These are phyloP conservation scores for Eupristina koningsbergeri DNA, from an alignment of 1,140 invertebrate species.

Conservation along the genomic window DNA sequence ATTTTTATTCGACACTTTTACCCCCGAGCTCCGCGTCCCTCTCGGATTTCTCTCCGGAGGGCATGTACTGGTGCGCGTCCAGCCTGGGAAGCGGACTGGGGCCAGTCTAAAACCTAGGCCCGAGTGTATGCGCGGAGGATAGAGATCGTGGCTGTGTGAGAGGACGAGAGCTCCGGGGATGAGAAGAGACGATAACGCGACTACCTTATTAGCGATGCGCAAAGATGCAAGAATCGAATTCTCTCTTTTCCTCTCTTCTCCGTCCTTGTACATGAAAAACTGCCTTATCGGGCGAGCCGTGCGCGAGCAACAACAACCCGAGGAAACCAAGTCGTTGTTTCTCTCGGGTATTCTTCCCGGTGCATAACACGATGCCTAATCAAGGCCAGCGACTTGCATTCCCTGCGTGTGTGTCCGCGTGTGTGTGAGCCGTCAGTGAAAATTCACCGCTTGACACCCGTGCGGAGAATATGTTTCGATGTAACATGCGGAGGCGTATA, in stretches of 20 bases:
- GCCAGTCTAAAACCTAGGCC: too few relatives aligned
- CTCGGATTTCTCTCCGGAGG: background rate
- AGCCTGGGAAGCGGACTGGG: too few relatives aligned
- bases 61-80: background rate
- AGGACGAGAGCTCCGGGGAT: constrained; percentile 1
- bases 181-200: constrained; percentile 50
- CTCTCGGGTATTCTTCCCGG: constrained; percentile 37
- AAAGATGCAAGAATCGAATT: constrained; percentile 42
- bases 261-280: constrained; percentile 28
- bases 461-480: constrained; percentile 7
- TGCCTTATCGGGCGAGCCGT: constrained; percentile 39
- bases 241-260: constrained; percentile 7
- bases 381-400: constrained; percentile 39
- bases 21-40: background rate
- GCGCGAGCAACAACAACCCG: constrained; percentile 6
- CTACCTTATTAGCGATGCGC: constrained; percentile 59
- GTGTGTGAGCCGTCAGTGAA: constrained; percentile 15
- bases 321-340: constrained; percentile 38
- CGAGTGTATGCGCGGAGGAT: background rate
- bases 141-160: too few relatives aligned
- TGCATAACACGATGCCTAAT: constrained; percentile 45
- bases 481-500: constrained; percentile 11
- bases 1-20: background rate
- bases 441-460: constrained; percentile 36
- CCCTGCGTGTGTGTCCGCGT: background rate